Percentiles rank a stretch among this genome's conserved stretches.
phyloP scores from a whole-genome alignment of 2,113 vertebrate genomes.

The Mesocricetus auratus region DNA sequence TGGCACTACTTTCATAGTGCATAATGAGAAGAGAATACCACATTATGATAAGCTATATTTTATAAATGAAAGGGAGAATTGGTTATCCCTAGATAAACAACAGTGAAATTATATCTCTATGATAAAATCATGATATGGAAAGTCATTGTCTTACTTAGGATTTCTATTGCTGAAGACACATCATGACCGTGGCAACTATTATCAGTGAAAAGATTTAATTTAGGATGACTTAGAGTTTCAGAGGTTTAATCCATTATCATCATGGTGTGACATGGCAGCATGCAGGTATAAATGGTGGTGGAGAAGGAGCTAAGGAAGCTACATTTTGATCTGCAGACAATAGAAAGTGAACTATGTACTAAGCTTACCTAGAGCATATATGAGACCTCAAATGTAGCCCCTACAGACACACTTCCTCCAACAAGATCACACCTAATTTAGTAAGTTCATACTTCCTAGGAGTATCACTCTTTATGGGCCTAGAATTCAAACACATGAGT shows the following conservation, averaged over 20 bases:
- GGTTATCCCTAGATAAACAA: neutral
- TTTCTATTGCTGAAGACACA: neutral
- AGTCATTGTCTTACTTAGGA: neutral
- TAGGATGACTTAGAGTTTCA: neutral
- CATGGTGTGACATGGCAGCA: neutral
- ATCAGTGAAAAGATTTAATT: neutral
- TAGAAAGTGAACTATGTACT: neutral
- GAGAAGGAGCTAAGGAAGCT: neutral
- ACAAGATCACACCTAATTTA: no score
- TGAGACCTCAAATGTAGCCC: neutral
- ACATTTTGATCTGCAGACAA: neutral
- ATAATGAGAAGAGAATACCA: neutral
- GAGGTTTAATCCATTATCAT: neutral
- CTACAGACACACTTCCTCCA: no score
- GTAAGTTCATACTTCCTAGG: neutral
- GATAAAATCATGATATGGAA: neutral
- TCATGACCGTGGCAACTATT: neutral
- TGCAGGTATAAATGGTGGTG: neutral
- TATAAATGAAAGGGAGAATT: neutral
- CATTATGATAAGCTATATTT: neutral
- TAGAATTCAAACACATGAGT: neutral
- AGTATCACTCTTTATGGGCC: neutral
- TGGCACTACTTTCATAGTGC: neutral
- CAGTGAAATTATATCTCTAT: neutral
- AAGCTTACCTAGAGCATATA: neutral